Conservation (phyloP, 2,113 vertebrate species). For the human (Homo sapiens) region GRCh38 chr7:32576001-32576500, state of each 20-base stretch:
- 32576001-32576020: constrained; percentile 98
- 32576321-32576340: background rate
- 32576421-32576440: background rate
- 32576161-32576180: background rate
- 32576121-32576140: background rate
- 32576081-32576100: background rate
- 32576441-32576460: background rate
- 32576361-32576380: background rate
- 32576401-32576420: background rate
- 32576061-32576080: constrained; percentile 92
- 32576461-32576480: background rate
- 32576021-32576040: constrained; percentile 96
- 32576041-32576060: constrained; percentile 92
- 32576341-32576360: accelerated
- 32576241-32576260: background rate
- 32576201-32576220: background rate
- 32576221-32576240: background rate
- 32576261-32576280: background rate
- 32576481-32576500: background rate
- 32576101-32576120: too few species aligned
- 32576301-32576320: background rate
- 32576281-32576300: background rate
- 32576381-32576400: background rate
- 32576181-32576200: background rate
- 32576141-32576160: background rate